Conservation (phyloP, 2,113 vertebrate genomes). For the Aythya baeri region DNA sequence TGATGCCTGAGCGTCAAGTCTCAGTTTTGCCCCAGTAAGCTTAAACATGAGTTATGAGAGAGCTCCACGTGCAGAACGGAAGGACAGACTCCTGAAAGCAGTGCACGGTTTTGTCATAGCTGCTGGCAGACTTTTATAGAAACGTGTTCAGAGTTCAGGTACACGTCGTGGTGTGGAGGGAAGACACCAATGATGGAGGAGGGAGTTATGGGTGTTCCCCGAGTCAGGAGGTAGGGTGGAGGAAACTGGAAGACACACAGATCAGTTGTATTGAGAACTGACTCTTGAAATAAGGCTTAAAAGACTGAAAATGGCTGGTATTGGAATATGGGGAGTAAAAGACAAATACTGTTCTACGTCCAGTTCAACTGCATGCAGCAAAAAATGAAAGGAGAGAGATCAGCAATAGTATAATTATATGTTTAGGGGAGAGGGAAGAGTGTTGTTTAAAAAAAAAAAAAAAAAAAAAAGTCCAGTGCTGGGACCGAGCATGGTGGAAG, state of each 20-base stretch:
- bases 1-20: not conserved
- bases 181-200: not conserved
- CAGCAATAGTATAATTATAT: not conserved
- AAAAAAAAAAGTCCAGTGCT: not conserved
- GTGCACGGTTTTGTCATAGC: rapidly evolving
- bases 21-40: not conserved
- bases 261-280: not conserved
- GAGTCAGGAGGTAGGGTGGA: not conserved
- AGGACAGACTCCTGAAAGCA: not conserved
- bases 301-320: not conserved
- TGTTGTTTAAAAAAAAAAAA: too few species aligned
- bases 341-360: not conserved
- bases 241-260: not conserved
- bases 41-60: not conserved
- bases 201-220: not conserved
- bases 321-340: not conserved
- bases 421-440: not conserved
- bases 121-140: not conserved
- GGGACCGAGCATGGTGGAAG: not conserved
- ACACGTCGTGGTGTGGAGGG: not conserved
- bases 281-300: not conserved
- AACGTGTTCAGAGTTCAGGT: not conserved
- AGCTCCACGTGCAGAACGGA: not conserved
- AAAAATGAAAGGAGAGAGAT: not conserved
- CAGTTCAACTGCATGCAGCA: not conserved